Percentiles rank a stretch among this genome's conserved stretches.
These are phyloP conservation scores for Lasiurus cinereus DNA, from an alignment of 2,113 vertebrate species.

Conservation along the genomic window DNA sequence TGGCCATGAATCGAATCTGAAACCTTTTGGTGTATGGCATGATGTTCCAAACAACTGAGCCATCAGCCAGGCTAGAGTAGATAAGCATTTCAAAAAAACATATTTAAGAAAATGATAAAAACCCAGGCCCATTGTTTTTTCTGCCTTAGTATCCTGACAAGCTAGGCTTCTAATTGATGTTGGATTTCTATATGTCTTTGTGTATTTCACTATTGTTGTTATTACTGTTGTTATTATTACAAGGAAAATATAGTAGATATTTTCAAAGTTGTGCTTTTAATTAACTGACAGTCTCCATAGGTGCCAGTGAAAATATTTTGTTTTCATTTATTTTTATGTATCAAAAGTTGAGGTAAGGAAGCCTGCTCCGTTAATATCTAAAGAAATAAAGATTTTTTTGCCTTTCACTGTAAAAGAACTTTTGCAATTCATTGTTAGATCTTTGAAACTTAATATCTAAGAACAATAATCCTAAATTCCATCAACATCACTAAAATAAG, in stretches of 20 bases:
- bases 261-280: conserved; percentile 29
- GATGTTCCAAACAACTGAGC: background rate
- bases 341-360: conserved; percentile 25
- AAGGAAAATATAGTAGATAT: conserved; percentile 36
- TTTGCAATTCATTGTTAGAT: conserved; percentile 44
- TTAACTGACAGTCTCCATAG: background rate
- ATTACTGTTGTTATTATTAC: conserved; percentile 35
- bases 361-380: conserved; percentile 31
- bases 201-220: background rate
- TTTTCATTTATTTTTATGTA: conserved; percentile 58
- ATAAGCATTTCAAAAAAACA: background rate
- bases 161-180: conserved; percentile 46
- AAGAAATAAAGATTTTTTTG: background rate
- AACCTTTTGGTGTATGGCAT: background rate
- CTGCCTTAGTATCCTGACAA: background rate
- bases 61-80: background rate
- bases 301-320: conserved; percentile 6
- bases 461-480: conserved; percentile 49
- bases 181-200: conserved; percentile 27
- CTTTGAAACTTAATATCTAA: conserved; percentile 60
- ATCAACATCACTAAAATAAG: conserved; percentile 55
- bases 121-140: background rate
- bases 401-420: conserved; percentile 62
- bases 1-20: background rate
- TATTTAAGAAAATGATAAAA: conserved; percentile 42